Conservation (phyloP, 2,888 invertebrate species). For the Harmothoe impar region DNA sequence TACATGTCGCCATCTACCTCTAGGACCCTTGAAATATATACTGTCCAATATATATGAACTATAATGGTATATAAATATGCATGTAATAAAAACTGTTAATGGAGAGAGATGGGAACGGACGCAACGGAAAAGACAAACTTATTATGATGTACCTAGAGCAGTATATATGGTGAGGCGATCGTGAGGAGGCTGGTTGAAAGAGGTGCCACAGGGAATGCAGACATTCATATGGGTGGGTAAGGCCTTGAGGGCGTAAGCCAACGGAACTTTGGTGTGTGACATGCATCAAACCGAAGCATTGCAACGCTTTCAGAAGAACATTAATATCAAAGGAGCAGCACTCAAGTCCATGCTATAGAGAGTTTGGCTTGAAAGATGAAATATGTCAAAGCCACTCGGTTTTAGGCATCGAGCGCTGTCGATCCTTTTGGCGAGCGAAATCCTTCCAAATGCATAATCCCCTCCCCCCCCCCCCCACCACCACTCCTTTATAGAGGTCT, state of each 20-base stretch:
- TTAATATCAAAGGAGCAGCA: constrained; percentile 46
- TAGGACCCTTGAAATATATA: too few relatives aligned
- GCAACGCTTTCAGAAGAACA: constrained; percentile 47
- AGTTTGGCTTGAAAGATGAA: not conserved
- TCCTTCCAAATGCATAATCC: not conserved
- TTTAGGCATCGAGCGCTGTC: not conserved
- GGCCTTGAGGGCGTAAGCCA: constrained; percentile 43
- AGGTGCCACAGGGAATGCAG: not conserved
- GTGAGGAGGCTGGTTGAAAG: not conserved
- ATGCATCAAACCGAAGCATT: constrained; percentile 42
- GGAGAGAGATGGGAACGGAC: not conserved
- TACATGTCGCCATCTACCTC: too few relatives aligned
- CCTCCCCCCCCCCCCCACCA: not conserved
- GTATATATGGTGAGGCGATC: not conserved
- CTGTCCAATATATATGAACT: too few relatives aligned
- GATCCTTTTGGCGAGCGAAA: not conserved
- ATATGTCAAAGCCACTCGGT: not conserved
- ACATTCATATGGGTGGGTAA: too few relatives aligned
- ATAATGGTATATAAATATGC: not conserved
- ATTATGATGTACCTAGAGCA: not conserved
- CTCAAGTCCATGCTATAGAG: constrained; percentile 23
- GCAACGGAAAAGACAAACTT: not conserved
- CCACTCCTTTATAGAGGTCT: not conserved
- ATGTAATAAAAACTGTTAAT: too few relatives aligned
- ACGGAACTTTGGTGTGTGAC: constrained; percentile 50